Evolutionary conservation across 1,140 invertebrate species (phyloP), one percentile per base, ranked within the genome.

Genomic region (Drosophila paulistorum): DNA sequence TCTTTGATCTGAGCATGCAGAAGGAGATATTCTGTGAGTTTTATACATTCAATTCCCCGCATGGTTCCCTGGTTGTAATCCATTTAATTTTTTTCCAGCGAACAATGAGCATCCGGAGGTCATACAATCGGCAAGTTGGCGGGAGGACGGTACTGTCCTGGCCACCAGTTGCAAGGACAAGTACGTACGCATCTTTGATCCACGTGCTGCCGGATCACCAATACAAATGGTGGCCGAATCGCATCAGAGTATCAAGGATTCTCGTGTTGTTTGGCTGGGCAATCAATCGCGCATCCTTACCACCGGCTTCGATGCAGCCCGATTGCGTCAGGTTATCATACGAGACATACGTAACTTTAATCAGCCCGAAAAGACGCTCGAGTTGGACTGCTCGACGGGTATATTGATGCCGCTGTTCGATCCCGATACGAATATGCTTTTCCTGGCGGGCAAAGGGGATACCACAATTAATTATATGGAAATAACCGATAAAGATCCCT

Each of bases 361-460:
- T 0, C 94, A 95, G 65, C 94, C 96, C 0, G 94, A 98, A 59
- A 97, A 96, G 91, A 95, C 95, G 0, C 85, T 97, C 14, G 95
- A 95, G 77, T 92, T 98, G 76, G 97, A 98, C 91, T 97, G 96
- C 76, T 98, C 97, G n/a, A 98, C 97, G 37, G 97, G 97, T 30
- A 96, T 97, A 65, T 91, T 98, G 57, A 97, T 98, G 94, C 97
- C 97, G 0, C 92, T 98, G 0, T 98, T 95, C 92, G 98, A 98
- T 93, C 92, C 96, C 37, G 98, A 98, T 79, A 98, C 98, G 20
- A 96, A 96, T 74, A 98, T 98, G 97, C 93, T 98, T 23, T 98
- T 98, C 92, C 92, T 98, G 39, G 96, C 96, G 79, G 97, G 97
- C n/a, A 98, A 98, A 93, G 97, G 96, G 7, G 97, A 98, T 85